A percentile compares a stretch with the other conserved stretches of the same genome.
Conservation (phyloP, 35 echinoderm and acorn worm species). For the Acanthaster planci region DNA sequence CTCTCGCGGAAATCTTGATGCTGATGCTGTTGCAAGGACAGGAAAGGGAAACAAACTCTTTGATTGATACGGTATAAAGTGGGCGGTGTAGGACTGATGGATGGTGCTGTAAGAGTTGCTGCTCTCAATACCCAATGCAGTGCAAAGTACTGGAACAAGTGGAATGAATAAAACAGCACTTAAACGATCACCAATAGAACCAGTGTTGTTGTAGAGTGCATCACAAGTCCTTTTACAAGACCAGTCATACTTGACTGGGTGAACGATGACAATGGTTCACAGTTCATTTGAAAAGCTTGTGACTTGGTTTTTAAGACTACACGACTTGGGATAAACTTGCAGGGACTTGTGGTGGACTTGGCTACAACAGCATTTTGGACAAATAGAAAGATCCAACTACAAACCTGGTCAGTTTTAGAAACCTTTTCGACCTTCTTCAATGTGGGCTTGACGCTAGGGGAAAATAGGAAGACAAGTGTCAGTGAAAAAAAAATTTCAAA, state of each 20-base stretch:
- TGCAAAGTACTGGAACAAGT: background rate
- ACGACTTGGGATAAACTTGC: background rate
- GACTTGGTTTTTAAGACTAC: background rate
- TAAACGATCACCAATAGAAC: background rate
- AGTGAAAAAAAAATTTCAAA: background rate
- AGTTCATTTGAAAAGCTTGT: background rate
- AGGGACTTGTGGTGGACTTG: no score
- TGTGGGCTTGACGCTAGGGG: background rate
- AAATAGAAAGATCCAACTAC: background rate
- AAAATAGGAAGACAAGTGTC: background rate
- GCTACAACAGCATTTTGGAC: no score
- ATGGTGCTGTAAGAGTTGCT: no score
- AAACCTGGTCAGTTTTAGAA: background rate
- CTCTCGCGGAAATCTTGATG: slow-evolving; percentile 22
- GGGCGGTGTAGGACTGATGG: no score
- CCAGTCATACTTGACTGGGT: no score
- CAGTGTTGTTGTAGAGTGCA: background rate
- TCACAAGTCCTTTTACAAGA: no score
- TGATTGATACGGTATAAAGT: no score
- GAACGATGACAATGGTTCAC: background rate
- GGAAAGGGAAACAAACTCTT: no score
- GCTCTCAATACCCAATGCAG: no score
- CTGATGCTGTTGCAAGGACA: background rate
- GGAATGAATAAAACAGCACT: background rate
- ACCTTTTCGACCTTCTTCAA: slow-evolving; percentile 19